Evolutionary conservation across 2,797 vertebrate genomes (phyloP), one percentile per base, ranked within the genome.

Genomic region (Dipus sagitta): DNA sequence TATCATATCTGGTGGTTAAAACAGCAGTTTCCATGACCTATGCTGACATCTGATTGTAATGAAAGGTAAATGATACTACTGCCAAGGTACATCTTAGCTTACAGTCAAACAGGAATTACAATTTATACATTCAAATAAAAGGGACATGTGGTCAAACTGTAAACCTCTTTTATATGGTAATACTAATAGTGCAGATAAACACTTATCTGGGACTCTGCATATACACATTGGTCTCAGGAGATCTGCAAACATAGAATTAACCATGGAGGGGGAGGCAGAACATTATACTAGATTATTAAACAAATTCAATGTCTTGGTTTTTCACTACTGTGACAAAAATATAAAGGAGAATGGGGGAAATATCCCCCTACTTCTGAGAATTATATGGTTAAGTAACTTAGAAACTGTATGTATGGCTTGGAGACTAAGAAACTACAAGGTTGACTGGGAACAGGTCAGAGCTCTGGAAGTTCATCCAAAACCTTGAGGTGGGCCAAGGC

Each of bases 71-170:
- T 30, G 62, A 47, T 62, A 68, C 28, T 65, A 65, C 72, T 87
- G 26, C 52, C 68, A 26, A 62, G 58, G 14, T 38, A 38, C n/a
- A 26, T 70, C 42, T 52, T 82, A 62, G n/a, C 24, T 74, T 54
- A 67, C 2, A 68, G 62, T 71, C 60, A 18, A 93, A 68, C 8
- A 76, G 15, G 60, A n/a, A 81, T 62, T 90, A 68, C 5, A 81
- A 0, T 52, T 3, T 32, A 28, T 38, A 10, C 12, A 11, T 47
- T 82, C 34, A 21, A 42, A 85, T 4, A 12, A 47, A 24, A 83
- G 58, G 24, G 1, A 58, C 17, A 18, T 0, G 0, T 21, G 78
- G 11, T 26, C 60, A 20, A n/a, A 67, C 78, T 0, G 17, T 34
- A 71, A 88, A 52, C 8, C 1, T 13, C 20, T 64, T 7, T 6